Evolutionary conservation across 2,113 vertebrate species (phyloP), one percentile per base, ranked within the genome.

Genomic region (Myrmecobius fasciatus): DNA sequence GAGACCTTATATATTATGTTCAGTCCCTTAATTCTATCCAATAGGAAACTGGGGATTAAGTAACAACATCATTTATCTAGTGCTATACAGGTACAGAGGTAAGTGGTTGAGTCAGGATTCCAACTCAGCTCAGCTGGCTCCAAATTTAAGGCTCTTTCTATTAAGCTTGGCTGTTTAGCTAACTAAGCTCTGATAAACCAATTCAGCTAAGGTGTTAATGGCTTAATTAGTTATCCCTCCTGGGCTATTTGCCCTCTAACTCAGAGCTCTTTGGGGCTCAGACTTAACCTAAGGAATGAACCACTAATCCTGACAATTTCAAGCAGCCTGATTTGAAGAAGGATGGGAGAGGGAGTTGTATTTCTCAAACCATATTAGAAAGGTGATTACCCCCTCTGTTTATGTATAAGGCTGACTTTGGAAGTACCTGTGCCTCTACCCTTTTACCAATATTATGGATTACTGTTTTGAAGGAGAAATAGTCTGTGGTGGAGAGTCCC

Each of bases 181-280:
- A 54, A 75, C 49, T 90, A 51, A 17, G 88, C 53, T 96, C 36
- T 48, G 91, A 48, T 91, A 91, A 93, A 95, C 48, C 25, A 89
- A 67, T 88, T 92, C 31, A 95, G 89, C 53, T 26, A 75, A 94
- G 53, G n/a, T 91, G n/a, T 91, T 92, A 67, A 52, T 91, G 91
- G 25, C 46, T 91, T 89, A 53, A 88, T 95, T 89, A 53, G 60
- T 95, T 93, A 54, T 91, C 83, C 75, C 93, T 6, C 28, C 46
- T 60, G 91, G 52, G 46, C 93, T 52, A 26, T 91, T 3, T 83
- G 75, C 26, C 92, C 92, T 96, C 93, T 26, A 92, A 96, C 92
- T 91, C 75, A 96, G 12, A 24, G 90, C 92, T 93, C 24, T 31
- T 92, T 20, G 56, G 26, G 36, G 46, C 48, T 51, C 75, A 6